Evolutionary conservation across 2,888 invertebrate genomes (phyloP), one percentile per base, ranked within the genome.

Genomic region (Periphyllus acericola): DNA sequence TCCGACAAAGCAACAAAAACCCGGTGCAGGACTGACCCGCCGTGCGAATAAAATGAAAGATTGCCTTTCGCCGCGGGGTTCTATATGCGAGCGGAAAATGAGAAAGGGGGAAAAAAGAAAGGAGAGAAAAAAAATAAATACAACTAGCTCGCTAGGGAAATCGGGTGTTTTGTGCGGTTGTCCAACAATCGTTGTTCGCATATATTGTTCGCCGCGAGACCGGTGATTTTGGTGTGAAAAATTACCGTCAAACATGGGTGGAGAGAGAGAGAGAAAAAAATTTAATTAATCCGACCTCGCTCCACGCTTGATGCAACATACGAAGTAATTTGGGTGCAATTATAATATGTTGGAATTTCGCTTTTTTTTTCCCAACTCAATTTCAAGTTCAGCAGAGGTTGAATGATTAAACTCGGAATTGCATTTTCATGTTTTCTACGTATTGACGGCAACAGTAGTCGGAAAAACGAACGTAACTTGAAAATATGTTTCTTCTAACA

Each of bases 11-110:
- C 29, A 68, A 76, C 76, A 46, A 84, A 84, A 84, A 84, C 76
- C 52, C 55, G 32, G 46, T 9, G 11, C 46, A 76, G 75, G 60
- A 25, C 66, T 66, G 83, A 84, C 84, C 83, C 72, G 4, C 46
- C 46, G 66, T 60, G 84, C 76, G 76, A 78, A 78, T 78, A 84
- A 84, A 84, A 84, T 78, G 84, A 68, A 76, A 84, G 68, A 84
- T 84, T 76, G 84, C 84, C 40, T 84, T 76, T 84, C 66, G 32
- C 36, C 32, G 46, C n/a, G 32, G 40, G 14, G 60, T 74, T 83
- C 60, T 83, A 46, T 46, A 46, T 34, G 55, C 36, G 55, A n/a
- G 36, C 52, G 40, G 74, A 75, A 83, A 83, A 74, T 17, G 83
- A 60, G 55, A 66, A 80, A 74, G 36, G 36, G 55, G 25, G 32